Conservation (phyloP, 2,797 vertebrate species). For the Echiichthys vipera region DNA sequence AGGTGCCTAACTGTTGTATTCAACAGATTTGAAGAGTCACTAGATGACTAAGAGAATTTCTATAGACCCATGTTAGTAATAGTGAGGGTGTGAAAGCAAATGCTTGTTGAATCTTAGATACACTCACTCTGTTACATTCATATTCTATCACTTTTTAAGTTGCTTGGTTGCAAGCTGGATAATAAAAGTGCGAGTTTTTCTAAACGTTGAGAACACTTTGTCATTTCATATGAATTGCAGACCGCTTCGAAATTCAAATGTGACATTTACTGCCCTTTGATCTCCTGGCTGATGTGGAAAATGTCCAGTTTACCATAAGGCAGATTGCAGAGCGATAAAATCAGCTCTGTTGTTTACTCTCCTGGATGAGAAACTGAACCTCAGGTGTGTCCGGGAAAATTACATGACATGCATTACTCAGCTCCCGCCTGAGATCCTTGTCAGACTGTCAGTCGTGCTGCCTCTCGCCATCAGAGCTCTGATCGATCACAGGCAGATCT, state of each 20-base stretch:
- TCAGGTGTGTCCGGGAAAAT: slow-evolving; percentile 77
- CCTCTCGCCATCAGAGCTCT: slow-evolving; percentile 82
- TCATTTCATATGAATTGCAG: slow-evolving; percentile 60
- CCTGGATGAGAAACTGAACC: slow-evolving; percentile 54
- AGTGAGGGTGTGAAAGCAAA: slow-evolving; percentile 54
- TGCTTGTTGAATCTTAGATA: slow-evolving; percentile 58
- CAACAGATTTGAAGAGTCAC: slow-evolving; percentile 53
- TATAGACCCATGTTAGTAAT: slow-evolving; percentile 57
- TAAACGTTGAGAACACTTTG: slow-evolving; percentile 55
- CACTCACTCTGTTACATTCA: slow-evolving; percentile 60
- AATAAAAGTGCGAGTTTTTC: slow-evolving; percentile 76
- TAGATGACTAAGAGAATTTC: slow-evolving; percentile 47
- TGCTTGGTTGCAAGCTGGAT: slow-evolving; percentile 72
- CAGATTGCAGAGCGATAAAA: slow-evolving; percentile 63
- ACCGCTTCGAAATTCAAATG: slow-evolving; percentile 67
- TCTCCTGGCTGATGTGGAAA: slow-evolving; percentile 62
- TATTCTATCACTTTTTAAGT: slow-evolving; percentile 73
- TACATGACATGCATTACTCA: slow-evolving; percentile 76
- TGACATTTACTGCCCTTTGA: slow-evolving; percentile 73
- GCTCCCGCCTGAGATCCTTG: slow-evolving; percentile 75
- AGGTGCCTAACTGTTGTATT: slow-evolving; percentile 63
- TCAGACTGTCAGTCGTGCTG: slow-evolving; percentile 82
- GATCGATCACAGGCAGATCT: slow-evolving; percentile 85
- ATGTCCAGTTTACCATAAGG: slow-evolving; percentile 74
- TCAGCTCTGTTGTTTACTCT: slow-evolving; percentile 59